phyloP scores from a whole-genome alignment of 2,888 invertebrate species.

The Melieria picta region DNA sequence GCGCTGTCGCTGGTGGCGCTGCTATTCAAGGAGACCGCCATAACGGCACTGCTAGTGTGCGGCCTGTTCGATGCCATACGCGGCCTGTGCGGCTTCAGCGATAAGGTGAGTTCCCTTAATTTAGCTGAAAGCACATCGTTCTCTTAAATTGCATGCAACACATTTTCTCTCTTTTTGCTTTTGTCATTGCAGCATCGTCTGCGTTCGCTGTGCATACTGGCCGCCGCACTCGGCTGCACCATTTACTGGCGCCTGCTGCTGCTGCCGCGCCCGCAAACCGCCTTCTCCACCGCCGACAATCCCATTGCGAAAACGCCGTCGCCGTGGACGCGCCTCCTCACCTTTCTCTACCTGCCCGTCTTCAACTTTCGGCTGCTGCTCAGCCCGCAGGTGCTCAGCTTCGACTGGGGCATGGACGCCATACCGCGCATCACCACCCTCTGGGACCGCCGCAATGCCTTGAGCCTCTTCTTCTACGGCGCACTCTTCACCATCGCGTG shows the following conservation, averaged over 20 bases:
- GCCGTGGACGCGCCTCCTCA: slow-evolving; percentile 82
- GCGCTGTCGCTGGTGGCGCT: slow-evolving; percentile 82
- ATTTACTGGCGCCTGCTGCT: slow-evolving; percentile 81
- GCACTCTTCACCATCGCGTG: slow-evolving; percentile 60
- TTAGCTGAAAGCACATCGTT: no score
- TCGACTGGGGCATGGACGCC: slow-evolving; percentile 99
- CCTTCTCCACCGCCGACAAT: slow-evolving; percentile 95
- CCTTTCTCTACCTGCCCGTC: slow-evolving; percentile 91
- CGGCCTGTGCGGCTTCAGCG: slow-evolving; percentile 64
- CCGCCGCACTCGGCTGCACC: slow-evolving; percentile 74
- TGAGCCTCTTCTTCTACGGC: slow-evolving; percentile 80
- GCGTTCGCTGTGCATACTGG: slow-evolving; percentile 76
- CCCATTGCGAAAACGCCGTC: slow-evolving; percentile 91
- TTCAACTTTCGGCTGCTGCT: slow-evolving; percentile 89
- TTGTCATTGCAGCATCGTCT: slow-evolving; percentile 74
- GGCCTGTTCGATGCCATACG: slow-evolving; percentile 85
- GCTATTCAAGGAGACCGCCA: slow-evolving; percentile 94
- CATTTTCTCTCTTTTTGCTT: slow-evolving; percentile 15
- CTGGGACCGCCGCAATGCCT: slow-evolving; percentile 82
- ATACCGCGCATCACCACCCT: slow-evolving; percentile 85
- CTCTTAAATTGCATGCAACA: neutral
- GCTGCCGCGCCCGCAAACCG: slow-evolving; percentile 74
- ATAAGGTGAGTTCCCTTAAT: slow-evolving; percentile 73
- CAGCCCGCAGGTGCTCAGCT: slow-evolving; percentile 88
- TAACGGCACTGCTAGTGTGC: slow-evolving; percentile 91